Conservation (phyloP, 2,113 vertebrate genomes). For the Paratilapia polleni region DNA sequence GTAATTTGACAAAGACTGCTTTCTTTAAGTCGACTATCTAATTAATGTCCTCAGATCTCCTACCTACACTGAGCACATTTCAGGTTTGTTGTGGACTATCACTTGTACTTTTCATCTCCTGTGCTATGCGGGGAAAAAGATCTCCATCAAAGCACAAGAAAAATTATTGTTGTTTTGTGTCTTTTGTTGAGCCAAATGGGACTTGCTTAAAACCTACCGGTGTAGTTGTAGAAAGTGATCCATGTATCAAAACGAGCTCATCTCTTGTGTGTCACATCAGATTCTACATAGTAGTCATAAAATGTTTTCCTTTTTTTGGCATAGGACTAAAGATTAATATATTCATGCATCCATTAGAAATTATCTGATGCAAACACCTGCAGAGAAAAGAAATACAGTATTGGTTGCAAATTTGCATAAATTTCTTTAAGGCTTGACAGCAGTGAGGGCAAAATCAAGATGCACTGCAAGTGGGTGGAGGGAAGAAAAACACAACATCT, state of each 20-base stretch:
- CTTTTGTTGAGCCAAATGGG: background rate
- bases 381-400: conserved; percentile 66
- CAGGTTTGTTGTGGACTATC: conserved; percentile 8
- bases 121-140: background rate
- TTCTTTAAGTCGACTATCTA: conserved; percentile 49
- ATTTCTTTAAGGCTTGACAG: conserved; percentile 61
- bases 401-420: conserved; percentile 62
- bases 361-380: conserved; percentile 72
- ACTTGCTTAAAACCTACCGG: background rate
- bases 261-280: conserved; percentile 5
- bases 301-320: conserved; percentile 10
- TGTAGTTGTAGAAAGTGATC: background rate
- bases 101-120: conserved; percentile 18
- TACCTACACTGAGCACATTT: conserved; percentile 2
- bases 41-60: conserved; percentile 45
- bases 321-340: conserved; percentile 58
- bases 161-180: background rate
- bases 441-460: conserved; percentile 56
- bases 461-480: conserved; percentile 48
- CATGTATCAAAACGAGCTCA: background rate
- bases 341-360: conserved; percentile 73
- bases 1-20: conserved; percentile 53
- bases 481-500: conserved; percentile 43
- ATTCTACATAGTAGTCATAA: conserved; percentile 10
- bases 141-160: background rate